Evolutionary conservation across 2,113 vertebrate genomes (phyloP).

Genomic region (Bufo bufo): DNA sequence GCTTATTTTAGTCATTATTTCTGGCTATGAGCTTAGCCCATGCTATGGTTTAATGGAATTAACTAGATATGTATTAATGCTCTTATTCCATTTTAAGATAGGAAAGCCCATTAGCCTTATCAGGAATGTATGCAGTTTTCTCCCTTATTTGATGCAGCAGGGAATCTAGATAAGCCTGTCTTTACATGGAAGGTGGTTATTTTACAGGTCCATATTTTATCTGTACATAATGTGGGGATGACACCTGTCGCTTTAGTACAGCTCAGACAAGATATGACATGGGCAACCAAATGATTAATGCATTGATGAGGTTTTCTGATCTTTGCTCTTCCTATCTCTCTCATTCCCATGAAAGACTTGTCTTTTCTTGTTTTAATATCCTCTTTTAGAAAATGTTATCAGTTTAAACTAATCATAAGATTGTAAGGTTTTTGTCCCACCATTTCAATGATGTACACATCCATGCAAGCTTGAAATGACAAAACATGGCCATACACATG

Average conservation of each 20-base stretch:
- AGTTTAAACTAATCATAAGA: background rate
- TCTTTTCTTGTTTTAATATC: background rate
- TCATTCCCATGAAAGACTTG: background rate
- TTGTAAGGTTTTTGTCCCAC: too few species aligned
- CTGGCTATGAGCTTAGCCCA: background rate
- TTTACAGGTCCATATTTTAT: background rate
- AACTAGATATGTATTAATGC: slow-evolving; percentile 9
- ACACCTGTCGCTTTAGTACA: background rate
- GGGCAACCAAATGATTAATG: background rate
- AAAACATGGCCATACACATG: too few species aligned
- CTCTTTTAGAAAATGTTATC: background rate
- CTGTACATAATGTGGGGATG: background rate
- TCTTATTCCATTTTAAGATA: background rate
- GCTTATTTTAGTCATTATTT: slow-evolving; percentile 18
- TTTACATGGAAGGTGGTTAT: background rate
- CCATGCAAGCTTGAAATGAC: too few species aligned
- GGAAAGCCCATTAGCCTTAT: slow-evolving; percentile 24
- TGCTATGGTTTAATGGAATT: slow-evolving; percentile 33
- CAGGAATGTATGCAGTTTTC: background rate
- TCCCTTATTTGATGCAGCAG: background rate
- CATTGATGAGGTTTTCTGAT: background rate
- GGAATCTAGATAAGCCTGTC: background rate
- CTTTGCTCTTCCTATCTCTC: background rate
- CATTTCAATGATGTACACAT: too few species aligned
- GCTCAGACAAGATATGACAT: background rate